These are phyloP conservation scores for Myopa tessellatipennis DNA, from an alignment of 2,888 invertebrate species.

Conservation along the genomic window DNA sequence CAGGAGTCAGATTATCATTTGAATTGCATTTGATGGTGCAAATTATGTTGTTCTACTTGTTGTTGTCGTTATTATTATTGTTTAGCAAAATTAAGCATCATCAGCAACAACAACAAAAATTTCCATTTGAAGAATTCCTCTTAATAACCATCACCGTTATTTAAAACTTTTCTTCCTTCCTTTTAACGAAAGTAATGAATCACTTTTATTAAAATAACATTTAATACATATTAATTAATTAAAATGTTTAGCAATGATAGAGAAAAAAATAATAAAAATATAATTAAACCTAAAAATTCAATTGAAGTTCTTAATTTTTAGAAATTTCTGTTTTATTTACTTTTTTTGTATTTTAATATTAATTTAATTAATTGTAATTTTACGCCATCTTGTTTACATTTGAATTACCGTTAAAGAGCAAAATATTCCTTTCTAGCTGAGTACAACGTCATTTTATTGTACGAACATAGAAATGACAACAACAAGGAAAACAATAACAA, in stretches of 20 bases:
- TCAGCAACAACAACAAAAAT: background rate
- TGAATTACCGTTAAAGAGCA: conserved; percentile 32
- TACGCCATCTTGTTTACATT: conserved; percentile 35
- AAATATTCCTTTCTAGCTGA: conserved; percentile 9
- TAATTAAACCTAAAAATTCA: no score
- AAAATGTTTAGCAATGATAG: no score
- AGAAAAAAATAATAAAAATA: no score
- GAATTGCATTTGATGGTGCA: no score
- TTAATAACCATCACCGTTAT: no score
- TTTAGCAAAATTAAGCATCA: background rate
- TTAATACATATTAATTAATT: no score
- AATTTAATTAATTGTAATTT: no score
- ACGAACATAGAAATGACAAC: conserved; percentile 1
- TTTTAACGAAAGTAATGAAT: background rate
- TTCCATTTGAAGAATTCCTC: background rate
- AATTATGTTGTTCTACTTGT: background rate
- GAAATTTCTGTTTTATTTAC: no score
- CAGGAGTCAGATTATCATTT: no score
- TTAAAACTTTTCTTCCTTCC: background rate
- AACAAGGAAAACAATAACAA: conserved; percentile 11
- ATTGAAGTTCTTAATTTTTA: no score
- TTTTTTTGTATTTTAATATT: no score
- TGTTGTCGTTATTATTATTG: background rate
- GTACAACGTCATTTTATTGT: conserved; percentile 18
- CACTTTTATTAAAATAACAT: background rate